phyloP scores from a whole-genome alignment of 2,888 invertebrate genomes.

The Drosophila paranaensis region DNA sequence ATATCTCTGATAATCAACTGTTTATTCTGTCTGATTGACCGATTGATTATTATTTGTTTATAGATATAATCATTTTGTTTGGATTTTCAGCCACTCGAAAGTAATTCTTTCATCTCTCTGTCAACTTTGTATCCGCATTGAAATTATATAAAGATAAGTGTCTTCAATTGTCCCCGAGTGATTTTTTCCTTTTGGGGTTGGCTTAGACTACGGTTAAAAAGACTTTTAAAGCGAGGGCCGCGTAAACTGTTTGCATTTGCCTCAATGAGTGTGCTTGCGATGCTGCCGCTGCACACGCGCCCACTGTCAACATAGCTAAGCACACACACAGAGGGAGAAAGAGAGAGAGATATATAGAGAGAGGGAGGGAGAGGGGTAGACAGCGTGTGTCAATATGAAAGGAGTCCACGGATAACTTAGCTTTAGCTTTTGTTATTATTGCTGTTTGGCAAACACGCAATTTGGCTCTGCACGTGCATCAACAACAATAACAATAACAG shows the following conservation, averaged over 20 bases:
- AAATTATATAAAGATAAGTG: slow-evolving; percentile 52
- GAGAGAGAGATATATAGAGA: not conserved
- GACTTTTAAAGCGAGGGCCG: slow-evolving; percentile 59
- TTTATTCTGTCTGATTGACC: not conserved
- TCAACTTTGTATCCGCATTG: slow-evolving; percentile 22
- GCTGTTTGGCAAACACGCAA: slow-evolving; percentile 69
- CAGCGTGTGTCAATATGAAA: slow-evolving; percentile 48
- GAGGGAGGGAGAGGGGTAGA: not conserved
- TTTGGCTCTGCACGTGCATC: slow-evolving; percentile 69
- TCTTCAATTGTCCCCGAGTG: slow-evolving; percentile 14
- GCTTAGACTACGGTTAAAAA: slow-evolving; percentile 27
- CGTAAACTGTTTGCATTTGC: slow-evolving; percentile 76
- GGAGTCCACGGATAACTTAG: slow-evolving; percentile 44
- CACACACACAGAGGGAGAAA: slow-evolving; percentile 6
- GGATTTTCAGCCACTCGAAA: slow-evolving; percentile 9
- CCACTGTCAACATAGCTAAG: slow-evolving; percentile 66
- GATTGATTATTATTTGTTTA: slow-evolving; percentile 5
- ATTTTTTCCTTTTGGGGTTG: slow-evolving; percentile 32
- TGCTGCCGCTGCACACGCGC: slow-evolving; percentile 60
- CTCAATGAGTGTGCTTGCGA: slow-evolving; percentile 63
- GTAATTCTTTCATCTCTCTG: slow-evolving; percentile 20
- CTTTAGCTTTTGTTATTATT: slow-evolving; percentile 52
- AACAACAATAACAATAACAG: slow-evolving; percentile 42
- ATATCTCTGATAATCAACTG: not conserved
- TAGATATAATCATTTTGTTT: not conserved